Evolutionary conservation across 2,113 vertebrate genomes (phyloP), one percentile per base, ranked within the genome.

Genomic region (Neogobius melanostomus): DNA sequence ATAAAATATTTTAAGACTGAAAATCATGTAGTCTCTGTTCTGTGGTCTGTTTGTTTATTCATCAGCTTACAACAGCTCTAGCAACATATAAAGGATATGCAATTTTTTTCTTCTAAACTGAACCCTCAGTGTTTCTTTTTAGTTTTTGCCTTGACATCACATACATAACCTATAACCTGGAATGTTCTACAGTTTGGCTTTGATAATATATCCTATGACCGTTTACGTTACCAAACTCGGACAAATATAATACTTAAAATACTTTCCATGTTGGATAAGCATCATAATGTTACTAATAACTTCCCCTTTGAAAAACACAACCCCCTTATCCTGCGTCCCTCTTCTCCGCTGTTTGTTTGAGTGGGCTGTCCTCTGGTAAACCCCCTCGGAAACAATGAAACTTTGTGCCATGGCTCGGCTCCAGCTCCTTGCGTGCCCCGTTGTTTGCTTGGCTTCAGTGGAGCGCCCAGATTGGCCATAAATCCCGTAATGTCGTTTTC

Each of bases 361-460:
- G 44, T 56, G 4, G 51, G 53, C 75, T 73, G 69, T 69, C 80
- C 72, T 60, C 73, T 76, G 78, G 68, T 65, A 60, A 85, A 76
- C 69, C 75, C 68, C 46, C 51, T 43, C 6, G 48, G 74, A 82
- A 88, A 91, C 89, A 91, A 90, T 85, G 68, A 67, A 52, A 78
- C 84, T 85, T 83, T 90, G 90, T 89, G 70, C 50, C 11, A 17
- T 65, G 44, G 28, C 69, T 69, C 62, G 8, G 47, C 72, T 47
- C 50, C 21, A 52, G 45, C 63, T 82, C 70, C 72, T 74, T 74
- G 76, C 70, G 73, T 71, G 75, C 66, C 49, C 76, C 76, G 7
- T 74, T 88, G 73, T 90, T 89, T 85, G 71, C 67, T 57, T 36
- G 63, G 43, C 47, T 57, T 59, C 56, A 74, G 68, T 72, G 61